These are phyloP conservation scores for Diglossa cyanea DNA, from an alignment of 2,797 vertebrate species.

Conservation along the genomic window DNA sequence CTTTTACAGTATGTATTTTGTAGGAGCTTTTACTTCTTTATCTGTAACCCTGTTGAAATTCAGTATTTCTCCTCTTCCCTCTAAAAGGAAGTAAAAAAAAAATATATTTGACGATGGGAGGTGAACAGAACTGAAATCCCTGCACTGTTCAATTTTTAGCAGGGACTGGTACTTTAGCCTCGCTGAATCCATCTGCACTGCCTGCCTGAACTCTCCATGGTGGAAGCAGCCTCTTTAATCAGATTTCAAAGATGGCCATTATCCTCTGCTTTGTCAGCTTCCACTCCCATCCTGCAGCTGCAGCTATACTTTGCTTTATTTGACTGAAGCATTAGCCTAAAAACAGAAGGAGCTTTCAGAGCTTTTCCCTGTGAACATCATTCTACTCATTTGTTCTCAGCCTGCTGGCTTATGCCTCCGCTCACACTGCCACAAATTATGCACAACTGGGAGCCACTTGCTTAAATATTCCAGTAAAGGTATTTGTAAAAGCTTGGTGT, in stretches of 20 bases:
- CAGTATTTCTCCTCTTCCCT: not conserved
- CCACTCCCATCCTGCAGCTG: constrained; percentile 4
- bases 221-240: not conserved
- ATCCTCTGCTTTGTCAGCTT: not conserved
- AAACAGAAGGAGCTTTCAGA: constrained; percentile 4
- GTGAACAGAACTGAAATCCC: not conserved
- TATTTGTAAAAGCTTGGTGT: not conserved
- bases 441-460: not conserved
- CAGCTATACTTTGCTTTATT: not conserved
- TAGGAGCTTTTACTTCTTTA: not conserved
- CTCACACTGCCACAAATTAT: fast-evolving
- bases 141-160: not conserved
- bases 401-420: not conserved
- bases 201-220: not conserved
- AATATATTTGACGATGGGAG: not conserved
- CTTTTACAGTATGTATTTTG: not conserved
- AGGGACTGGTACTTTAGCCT: not conserved
- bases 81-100: not conserved
- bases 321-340: not conserved
- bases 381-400: not conserved
- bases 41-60: not conserved
- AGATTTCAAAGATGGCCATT: not conserved
- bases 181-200: not conserved
- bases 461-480: not conserved
- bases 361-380: not conserved